A percentile compares a stretch with the other conserved stretches of the same genome.
Conservation (phyloP, 1,140 invertebrate species). For the Aphis gossypii region DNA sequence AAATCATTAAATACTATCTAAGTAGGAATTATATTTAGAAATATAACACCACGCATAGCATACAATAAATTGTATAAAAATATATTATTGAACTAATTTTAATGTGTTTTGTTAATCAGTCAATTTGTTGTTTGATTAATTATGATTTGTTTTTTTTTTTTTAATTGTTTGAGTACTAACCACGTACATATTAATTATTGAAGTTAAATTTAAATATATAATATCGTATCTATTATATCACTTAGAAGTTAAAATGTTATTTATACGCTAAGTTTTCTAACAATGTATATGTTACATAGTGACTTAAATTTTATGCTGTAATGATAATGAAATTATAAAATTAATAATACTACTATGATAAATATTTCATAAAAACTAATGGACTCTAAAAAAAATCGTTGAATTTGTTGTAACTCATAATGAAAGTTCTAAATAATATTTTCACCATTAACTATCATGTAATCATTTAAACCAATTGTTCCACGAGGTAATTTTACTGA, state of each 20-base stretch:
- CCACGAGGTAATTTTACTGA: slow-evolving; percentile 4
- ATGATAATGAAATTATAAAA: neutral
- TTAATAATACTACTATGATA: slow-evolving; percentile 13
- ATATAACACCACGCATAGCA: neutral
- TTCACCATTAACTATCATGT: slow-evolving; percentile 14
- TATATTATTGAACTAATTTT: neutral
- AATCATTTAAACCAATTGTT: slow-evolving; percentile 39
- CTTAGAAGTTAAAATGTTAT: neutral
- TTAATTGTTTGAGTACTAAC: neutral
- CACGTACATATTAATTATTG: neutral
- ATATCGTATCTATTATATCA: neutral
- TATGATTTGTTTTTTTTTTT: neutral
- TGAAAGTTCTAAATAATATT: neutral
- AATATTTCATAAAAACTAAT: slow-evolving; percentile 14
- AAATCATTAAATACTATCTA: neutral
- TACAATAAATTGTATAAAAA: neutral
- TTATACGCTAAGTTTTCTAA: slow-evolving; percentile 12
- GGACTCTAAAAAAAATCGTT: neutral
- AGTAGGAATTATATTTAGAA: neutral
- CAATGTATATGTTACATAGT: neutral
- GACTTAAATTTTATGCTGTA: neutral
- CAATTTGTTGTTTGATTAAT: neutral
- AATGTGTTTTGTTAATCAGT: neutral
- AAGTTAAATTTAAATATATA: neutral
- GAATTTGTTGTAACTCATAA: neutral